phyloP scores from a whole-genome alignment of 92 coral and sea anemone genomes.

The Zoanthus sociatus region DNA sequence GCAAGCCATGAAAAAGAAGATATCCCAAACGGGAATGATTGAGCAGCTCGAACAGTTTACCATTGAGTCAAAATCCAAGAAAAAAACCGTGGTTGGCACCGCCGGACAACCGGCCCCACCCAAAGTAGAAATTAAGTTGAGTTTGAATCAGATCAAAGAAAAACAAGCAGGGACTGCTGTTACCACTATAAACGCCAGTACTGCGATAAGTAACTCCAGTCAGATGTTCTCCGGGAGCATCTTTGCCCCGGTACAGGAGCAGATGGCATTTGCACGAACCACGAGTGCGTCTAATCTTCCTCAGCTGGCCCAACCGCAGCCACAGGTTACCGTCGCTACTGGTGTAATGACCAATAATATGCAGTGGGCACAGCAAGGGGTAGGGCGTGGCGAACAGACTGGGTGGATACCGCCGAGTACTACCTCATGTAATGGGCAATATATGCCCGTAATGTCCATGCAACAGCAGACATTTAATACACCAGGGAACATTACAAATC shows the following conservation, averaged over 20 bases:
- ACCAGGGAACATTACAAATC: slow-evolving; percentile 19
- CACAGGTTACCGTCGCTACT: slow-evolving; percentile 37
- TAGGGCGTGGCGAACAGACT: slow-evolving; percentile 41
- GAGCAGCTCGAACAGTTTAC: slow-evolving; percentile 83
- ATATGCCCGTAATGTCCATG: slow-evolving; percentile 70
- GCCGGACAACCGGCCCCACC: slow-evolving; percentile 56
- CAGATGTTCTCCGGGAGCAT: slow-evolving; percentile 22
- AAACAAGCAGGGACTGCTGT: slow-evolving; percentile 59
- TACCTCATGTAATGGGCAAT: slow-evolving; percentile 67
- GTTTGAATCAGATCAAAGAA: slow-evolving; percentile 88
- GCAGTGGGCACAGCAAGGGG: slow-evolving; percentile 48
- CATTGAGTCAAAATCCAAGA: slow-evolving; percentile 76
- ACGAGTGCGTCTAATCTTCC: slow-evolving; percentile 37
- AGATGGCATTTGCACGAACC: slow-evolving; percentile 16
- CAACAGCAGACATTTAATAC: slow-evolving; percentile 61
- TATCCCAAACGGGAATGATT: slow-evolving; percentile 55
- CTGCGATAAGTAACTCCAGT: slow-evolving; percentile 41
- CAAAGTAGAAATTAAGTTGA: slow-evolving; percentile 70
- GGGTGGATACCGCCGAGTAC: slow-evolving; percentile 44
- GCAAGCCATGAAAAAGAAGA: slow-evolving; percentile 34
- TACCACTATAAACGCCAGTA: not conserved
- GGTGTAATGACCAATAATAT: slow-evolving; percentile 39
- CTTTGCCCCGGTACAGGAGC: slow-evolving; percentile 31
- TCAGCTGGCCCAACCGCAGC: slow-evolving; percentile 43
- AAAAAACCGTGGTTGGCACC: slow-evolving; percentile 62